phyloP scores from a whole-genome alignment of 2,113 vertebrate species.

The Prinia subflava region DNA sequence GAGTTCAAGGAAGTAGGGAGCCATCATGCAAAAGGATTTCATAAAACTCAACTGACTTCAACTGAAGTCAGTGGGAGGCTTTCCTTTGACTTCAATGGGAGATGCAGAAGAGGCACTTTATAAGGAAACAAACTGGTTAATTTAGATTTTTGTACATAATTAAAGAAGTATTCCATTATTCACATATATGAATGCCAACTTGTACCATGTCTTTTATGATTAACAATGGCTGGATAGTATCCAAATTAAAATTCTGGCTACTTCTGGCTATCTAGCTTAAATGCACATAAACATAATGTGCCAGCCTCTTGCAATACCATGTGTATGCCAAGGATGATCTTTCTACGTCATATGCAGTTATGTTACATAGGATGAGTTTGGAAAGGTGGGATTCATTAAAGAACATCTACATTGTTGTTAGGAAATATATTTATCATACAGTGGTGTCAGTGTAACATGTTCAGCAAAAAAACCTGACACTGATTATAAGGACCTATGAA shows the following conservation, averaged over 20 bases:
- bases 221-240: constrained; percentile 43
- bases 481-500: background rate
- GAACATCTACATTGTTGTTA: background rate
- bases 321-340: background rate
- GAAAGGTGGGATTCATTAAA: background rate
- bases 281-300: background rate
- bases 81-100: background rate
- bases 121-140: background rate
- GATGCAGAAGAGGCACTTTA: background rate
- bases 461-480: background rate
- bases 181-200: background rate
- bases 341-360: background rate
- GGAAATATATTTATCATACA: background rate
- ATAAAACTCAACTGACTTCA: background rate
- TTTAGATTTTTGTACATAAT: constrained; percentile 16
- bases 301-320: constrained; percentile 24
- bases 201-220: constrained; percentile 17
- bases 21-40: background rate
- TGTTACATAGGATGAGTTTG: background rate
- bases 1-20: background rate
- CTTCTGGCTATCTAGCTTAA: constrained; percentile 33
- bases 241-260: constrained; percentile 39
- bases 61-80: background rate
- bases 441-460: background rate
- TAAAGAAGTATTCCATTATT: constrained; percentile 42